Conservation (phyloP, 2,113 vertebrate species). For the Rhombomys opimus region DNA sequence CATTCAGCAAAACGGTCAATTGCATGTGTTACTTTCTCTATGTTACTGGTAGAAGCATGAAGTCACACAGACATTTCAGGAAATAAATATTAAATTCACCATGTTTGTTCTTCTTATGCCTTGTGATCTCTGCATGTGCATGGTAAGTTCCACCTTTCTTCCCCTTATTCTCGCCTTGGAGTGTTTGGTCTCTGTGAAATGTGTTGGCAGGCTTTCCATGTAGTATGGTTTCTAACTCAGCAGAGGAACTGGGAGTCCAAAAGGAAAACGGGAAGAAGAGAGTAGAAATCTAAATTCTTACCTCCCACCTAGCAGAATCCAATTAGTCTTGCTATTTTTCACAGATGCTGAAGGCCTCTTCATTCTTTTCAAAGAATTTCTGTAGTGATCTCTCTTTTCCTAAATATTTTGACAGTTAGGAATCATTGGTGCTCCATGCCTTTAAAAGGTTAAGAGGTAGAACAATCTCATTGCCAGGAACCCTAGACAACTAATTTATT, state of each 20-base stretch:
- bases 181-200: neutral
- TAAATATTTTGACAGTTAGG: neutral
- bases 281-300: neutral
- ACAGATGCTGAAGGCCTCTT: neutral
- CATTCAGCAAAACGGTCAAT: neutral
- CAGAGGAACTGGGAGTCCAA: neutral
- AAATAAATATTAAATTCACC: neutral
- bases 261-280: neutral
- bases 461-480: neutral
- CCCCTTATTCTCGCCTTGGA: neutral
- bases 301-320: neutral
- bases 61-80: neutral
- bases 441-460: neutral
- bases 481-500: neutral
- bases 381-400: neutral
- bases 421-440: neutral
- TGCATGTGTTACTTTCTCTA: too few species aligned
- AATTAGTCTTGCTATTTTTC: neutral
- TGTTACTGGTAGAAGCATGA: neutral
- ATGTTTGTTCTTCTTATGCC: neutral
- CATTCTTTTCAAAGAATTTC: neutral
- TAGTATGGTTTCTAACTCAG: neutral
- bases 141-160: neutral
- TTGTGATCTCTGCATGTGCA: neutral
- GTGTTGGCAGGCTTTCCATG: too few species aligned